Evolutionary conservation across 2,888 invertebrate genomes (phyloP), one percentile per base, ranked within the genome.

Genomic region (Chaitophorus viminalis): DNA sequence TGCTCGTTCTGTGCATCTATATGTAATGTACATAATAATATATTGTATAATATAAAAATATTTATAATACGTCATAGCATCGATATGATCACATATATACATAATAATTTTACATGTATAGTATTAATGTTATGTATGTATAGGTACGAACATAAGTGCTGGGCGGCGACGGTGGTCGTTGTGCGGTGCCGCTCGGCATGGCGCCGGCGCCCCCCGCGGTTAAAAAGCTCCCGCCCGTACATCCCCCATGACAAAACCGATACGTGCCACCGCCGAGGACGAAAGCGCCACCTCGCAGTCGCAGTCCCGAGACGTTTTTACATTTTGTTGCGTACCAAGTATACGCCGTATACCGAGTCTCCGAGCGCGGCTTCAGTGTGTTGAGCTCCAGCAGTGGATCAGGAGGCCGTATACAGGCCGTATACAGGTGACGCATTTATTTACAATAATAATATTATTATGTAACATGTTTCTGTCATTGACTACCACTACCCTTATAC

Each of bases 171-270:
- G 14, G 33, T 2, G 79, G 60, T 33, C 8, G 60, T 79, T n/a
- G 25, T 29, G 60, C 60, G 14, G 31, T 33, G 60, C 17, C n/a
- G 79, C 60, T 33, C 60, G 1, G 36, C 36, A 79, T 36, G 60
- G 60, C 79, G 79, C 60, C 79, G 79, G 79, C 79, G 79, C 79
- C 79, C 79, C 79, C 60, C n/a, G 60, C 36, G 31, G 79, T 60
- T 65, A 65, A 79, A 79, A 79, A 54, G 54, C 60, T 60, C 8
- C 33, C 78, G 17, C 14, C 78, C 33, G 25, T 8, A 21, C 60
- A 21, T n/a, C 60, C n/a, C 60, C n/a, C 33, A 18, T 18, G 72
- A 33, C 72, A 31, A 54, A 78, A 54, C 54, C 33, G 78, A 60
- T n/a, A 29, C n/a, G 78, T 54, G 81, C 74, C 74, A 74, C 74